These are phyloP conservation scores for Stictocephala bisonia DNA, from an alignment of 2,888 invertebrate species.

Conservation along the genomic window DNA sequence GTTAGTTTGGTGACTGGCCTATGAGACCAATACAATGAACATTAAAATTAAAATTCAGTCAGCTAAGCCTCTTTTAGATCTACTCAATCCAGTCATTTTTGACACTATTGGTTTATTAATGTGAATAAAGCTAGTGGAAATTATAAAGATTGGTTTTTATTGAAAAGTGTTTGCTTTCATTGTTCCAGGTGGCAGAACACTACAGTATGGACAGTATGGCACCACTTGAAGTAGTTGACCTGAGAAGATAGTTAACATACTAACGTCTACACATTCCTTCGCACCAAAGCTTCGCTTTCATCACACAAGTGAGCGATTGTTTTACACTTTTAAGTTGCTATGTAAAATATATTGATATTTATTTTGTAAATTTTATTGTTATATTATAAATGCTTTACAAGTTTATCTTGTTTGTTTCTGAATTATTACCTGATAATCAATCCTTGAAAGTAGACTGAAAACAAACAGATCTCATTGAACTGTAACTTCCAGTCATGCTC, in stretches of 20 bases:
- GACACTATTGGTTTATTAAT: conserved; percentile 1
- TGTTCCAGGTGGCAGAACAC: conserved; percentile 77
- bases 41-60: no score
- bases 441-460: no score
- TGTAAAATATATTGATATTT: conserved; percentile 32
- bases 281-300: conserved; percentile 35
- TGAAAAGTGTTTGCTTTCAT: conserved; percentile 45
- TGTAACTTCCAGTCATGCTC: no score
- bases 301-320: conserved; percentile 16
- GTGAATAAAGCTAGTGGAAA: background rate
- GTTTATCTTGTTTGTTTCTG: no score
- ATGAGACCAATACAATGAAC: no score
- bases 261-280: conserved; percentile 15
- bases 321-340: conserved; percentile 37
- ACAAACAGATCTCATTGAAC: no score
- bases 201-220: conserved; percentile 73
- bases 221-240: conserved; percentile 77
- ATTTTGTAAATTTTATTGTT: conserved; percentile 18
- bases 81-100: background rate
- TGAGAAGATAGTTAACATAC: conserved; percentile 67
- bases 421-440: no score
- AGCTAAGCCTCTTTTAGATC: background rate
- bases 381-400: conserved; percentile 20
- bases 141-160: background rate
- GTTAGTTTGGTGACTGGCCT: no score